phyloP scores from a whole-genome alignment of 1,140 invertebrate species.

The Drosophila bocki region DNA sequence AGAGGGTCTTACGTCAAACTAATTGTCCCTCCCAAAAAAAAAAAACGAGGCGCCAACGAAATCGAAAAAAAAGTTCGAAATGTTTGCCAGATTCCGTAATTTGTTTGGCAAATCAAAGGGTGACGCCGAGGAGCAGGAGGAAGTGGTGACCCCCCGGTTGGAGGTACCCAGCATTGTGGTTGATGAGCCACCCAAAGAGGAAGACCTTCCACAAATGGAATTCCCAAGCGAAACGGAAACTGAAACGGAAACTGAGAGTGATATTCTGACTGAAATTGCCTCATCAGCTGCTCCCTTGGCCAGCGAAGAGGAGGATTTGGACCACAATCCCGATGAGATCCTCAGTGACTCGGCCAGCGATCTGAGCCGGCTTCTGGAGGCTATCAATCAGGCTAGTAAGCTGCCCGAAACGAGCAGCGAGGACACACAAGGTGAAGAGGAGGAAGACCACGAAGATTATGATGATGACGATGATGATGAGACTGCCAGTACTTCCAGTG shows the following conservation, averaged over 20 bases:
- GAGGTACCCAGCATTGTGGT: conserved; percentile 65
- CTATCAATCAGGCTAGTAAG: conserved; percentile 55
- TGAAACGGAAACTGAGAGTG: conserved; percentile 5
- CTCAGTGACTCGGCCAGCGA: conserved; percentile 58
- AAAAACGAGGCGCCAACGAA: conserved; percentile 29
- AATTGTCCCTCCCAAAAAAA: conserved; percentile 28
- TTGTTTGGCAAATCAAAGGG: conserved; percentile 76
- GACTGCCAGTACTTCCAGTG: conserved; percentile 68
- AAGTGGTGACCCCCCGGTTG: neutral
- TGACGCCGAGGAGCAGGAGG: conserved; percentile 14
- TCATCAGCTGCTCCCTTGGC: conserved; percentile 48
- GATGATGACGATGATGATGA: conserved; percentile 71
- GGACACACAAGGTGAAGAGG: conserved; percentile 37
- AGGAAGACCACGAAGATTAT: conserved; percentile 29
- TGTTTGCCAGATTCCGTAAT: conserved; percentile 83
- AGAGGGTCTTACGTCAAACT: conserved; percentile 67
- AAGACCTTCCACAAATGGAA: neutral
- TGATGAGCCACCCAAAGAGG: conserved; percentile 34
- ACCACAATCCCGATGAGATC: conserved; percentile 7
- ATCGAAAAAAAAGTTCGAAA: conserved; percentile 31
- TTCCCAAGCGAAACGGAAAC: neutral
- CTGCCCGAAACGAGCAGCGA: conserved; percentile 54
- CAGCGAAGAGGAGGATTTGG: conserved; percentile 62
- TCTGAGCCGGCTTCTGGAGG: conserved; percentile 58
- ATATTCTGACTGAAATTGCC: neutral